Evolutionary conservation across 2,113 vertebrate species (phyloP).

Genomic region (Alectura lathami): DNA sequence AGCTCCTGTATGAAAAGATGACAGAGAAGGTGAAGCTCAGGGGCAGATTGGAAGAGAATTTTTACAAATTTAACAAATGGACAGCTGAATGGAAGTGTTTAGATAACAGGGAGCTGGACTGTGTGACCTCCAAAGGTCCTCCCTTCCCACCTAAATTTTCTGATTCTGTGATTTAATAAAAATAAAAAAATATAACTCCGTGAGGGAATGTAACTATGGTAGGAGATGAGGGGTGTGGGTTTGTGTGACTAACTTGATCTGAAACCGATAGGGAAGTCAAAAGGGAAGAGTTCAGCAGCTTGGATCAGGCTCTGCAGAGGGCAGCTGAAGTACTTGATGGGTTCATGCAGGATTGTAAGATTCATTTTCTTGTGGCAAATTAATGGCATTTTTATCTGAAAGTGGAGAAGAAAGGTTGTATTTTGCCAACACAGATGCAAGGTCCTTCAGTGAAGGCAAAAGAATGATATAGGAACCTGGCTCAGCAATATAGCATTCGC

Average conservation of each 20-base stretch:
- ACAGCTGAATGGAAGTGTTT: neutral
- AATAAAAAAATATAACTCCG: neutral
- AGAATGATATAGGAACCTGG: neutral
- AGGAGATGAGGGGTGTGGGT: neutral
- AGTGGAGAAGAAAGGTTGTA: neutral
- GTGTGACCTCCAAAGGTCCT: neutral
- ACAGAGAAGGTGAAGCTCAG: neutral
- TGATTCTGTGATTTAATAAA: rapidly evolving
- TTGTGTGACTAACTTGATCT: neutral
- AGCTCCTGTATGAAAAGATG: neutral
- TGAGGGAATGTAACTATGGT: neutral
- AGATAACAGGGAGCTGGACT: neutral
- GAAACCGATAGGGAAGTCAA: neutral
- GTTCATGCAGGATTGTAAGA: neutral
- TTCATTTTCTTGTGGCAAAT: neutral
- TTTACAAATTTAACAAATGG: neutral
- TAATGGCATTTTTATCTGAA: neutral
- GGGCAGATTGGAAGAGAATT: neutral
- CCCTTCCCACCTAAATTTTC: neutral
- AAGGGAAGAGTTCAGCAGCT: neutral
- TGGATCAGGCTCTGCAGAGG: neutral
- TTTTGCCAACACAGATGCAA: neutral
- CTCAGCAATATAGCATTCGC: neutral
- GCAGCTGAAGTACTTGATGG: neutral
- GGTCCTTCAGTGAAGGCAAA: neutral